Conservation (phyloP, 1,140 invertebrate species). For the Macrocentrus cingulum region DNA sequence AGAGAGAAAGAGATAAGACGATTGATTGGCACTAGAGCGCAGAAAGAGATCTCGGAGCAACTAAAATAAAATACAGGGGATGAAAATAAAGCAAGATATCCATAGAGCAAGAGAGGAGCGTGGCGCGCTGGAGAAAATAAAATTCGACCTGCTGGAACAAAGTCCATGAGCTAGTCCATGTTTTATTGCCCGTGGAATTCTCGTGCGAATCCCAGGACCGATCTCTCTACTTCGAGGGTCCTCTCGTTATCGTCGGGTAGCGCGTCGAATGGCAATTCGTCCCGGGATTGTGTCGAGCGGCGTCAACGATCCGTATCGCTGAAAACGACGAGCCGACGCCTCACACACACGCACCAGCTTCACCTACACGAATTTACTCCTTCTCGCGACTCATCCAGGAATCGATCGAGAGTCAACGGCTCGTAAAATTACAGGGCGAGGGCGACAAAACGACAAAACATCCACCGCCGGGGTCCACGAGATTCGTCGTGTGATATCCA, state of each 20-base stretch:
- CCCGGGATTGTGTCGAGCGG: conserved; percentile 39
- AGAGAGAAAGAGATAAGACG: conserved; percentile 23
- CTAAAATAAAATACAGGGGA: not conserved
- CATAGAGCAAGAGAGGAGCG: not conserved
- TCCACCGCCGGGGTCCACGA: too few relatives aligned
- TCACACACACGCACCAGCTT: conserved; percentile 1
- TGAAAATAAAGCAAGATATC: conserved; percentile 5
- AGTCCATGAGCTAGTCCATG: conserved; percentile 12
- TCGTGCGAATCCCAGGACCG: conserved; percentile 15
- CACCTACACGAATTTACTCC: not conserved
- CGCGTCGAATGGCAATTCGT: conserved; percentile 34
- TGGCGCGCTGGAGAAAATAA: conserved; percentile 17
- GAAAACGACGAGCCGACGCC: conserved; percentile 25
- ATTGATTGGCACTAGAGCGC: conserved; percentile 20
- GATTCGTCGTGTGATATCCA: not conserved
- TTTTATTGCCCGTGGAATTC: conserved; percentile 25
- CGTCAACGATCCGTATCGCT: conserved; percentile 42
- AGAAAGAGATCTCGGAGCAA: not conserved
- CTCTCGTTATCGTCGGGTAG: conserved; percentile 33
- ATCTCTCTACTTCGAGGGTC: conserved; percentile 20
- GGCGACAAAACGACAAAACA: conserved; percentile 42
- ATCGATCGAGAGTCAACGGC: conserved; percentile 58
- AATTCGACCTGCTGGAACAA: conserved; percentile 19
- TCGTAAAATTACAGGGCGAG: conserved; percentile 56
- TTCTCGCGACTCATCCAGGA: conserved; percentile 13